phyloP scores from a whole-genome alignment of 2,797 vertebrate genomes.

The Onychomys torridus region DNA sequence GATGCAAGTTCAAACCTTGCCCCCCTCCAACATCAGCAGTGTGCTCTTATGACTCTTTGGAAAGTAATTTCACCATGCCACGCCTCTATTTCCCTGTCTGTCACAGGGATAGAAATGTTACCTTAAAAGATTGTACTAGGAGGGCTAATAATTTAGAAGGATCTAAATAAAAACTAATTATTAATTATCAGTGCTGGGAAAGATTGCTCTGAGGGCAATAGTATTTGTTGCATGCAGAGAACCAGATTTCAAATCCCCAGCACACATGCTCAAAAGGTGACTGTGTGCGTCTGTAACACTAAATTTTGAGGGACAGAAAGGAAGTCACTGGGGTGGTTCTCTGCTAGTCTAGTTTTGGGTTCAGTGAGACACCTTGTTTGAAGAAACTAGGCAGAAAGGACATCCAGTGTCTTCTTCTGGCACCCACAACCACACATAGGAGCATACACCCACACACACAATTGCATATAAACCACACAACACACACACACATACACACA shows the following conservation, averaged over 20 bases:
- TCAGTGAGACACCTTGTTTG: neutral
- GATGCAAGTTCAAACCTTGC: neutral
- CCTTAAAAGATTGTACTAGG: neutral
- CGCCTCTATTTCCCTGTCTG: neutral
- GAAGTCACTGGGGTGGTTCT: neutral
- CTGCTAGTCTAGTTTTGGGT: neutral
- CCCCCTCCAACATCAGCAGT: neutral
- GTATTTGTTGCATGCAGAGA: neutral
- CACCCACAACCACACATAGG: neutral
- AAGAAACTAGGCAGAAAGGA: neutral
- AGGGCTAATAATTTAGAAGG: neutral
- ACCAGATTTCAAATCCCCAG: neutral
- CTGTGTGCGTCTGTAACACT: no score
- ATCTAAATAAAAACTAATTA: neutral
- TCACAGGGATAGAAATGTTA: neutral
- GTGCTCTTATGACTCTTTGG: neutral
- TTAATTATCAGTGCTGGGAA: neutral
- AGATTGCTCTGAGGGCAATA: neutral
- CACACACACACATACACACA: neutral
- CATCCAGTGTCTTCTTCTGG: neutral
- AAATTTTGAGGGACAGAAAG: neutral
- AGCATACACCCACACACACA: neutral
- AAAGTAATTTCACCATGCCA: neutral
- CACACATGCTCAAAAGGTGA: neutral
- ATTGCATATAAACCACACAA: neutral